Conservation (phyloP, 2,888 invertebrate species). For the Polyploca ridens region DNA sequence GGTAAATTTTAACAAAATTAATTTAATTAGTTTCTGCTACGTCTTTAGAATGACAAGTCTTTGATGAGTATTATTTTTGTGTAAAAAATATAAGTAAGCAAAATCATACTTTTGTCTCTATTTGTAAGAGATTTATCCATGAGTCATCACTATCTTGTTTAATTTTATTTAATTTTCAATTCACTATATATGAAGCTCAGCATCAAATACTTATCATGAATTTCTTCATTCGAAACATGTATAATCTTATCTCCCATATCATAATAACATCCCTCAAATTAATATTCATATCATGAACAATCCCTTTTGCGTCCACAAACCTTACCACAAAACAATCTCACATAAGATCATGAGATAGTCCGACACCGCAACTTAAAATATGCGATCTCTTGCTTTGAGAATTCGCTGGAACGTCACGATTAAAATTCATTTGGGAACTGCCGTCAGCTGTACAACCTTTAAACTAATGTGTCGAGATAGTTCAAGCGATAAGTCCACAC, state of each 20-base stretch:
- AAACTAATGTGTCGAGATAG: conserved; percentile 64
- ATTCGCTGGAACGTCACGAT: conserved; percentile 56
- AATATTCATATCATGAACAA: conserved; percentile 56
- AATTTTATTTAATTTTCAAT: too few species aligned
- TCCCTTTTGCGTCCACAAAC: conserved; percentile 44
- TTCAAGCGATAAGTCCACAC: conserved; percentile 42
- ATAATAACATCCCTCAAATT: conserved; percentile 49
- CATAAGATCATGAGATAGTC: conserved; percentile 56
- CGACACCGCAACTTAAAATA: conserved; percentile 27
- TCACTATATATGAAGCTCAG: conserved; percentile 11
- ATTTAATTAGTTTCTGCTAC: too few species aligned
- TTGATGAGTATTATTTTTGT: too few species aligned
- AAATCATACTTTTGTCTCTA: too few species aligned
- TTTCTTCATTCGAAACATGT: conserved; percentile 34
- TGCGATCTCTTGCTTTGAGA: conserved; percentile 43
- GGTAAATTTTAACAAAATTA: too few species aligned
- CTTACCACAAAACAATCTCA: conserved; percentile 49
- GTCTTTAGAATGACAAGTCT: too few species aligned
- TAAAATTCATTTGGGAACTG: conserved; percentile 61
- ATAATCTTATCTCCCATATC: conserved; percentile 41
- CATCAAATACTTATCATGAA: not conserved
- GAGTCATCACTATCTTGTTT: not conserved
- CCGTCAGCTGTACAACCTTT: conserved; percentile 43
- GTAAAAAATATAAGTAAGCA: too few species aligned
- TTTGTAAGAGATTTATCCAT: not conserved